Conservation (phyloP, 2,797 vertebrate species). For the Oreortyx pictus region DNA sequence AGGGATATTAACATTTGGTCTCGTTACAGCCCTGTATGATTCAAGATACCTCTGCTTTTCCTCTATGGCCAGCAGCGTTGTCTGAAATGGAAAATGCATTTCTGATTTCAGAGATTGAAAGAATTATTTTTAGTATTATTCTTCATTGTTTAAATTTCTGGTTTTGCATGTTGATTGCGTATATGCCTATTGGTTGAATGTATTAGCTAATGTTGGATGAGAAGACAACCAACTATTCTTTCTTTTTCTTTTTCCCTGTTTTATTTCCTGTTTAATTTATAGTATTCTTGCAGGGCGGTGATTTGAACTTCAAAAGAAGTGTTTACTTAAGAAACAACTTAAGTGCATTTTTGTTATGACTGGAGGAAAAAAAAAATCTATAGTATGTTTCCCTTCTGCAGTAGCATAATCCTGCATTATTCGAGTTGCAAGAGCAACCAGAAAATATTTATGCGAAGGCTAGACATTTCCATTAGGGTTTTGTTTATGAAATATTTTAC, state of each 20-base stretch:
- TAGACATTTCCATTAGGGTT: slow-evolving; percentile 5
- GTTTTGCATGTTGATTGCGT: neutral
- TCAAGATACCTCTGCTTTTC: neutral
- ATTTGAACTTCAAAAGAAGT: neutral
- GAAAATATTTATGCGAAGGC: slow-evolving; percentile 27
- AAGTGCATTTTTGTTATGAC: neutral
- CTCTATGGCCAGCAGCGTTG: neutral
- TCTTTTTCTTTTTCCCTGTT: neutral
- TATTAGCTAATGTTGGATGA: neutral
- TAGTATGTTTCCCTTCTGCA: neutral
- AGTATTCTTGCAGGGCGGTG: neutral
- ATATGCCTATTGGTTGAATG: neutral
- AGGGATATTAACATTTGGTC: neutral
- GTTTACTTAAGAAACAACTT: slow-evolving; percentile 1
- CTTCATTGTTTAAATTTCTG: neutral
- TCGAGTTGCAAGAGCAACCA: neutral
- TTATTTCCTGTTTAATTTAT: neutral
- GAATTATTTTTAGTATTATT: neutral
- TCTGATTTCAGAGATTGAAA: neutral
- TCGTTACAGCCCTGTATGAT: neutral
- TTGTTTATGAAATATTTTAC: slow-evolving; percentile 33
- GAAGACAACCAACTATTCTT: neutral
- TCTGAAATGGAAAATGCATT: neutral
- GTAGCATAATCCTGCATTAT: neutral
- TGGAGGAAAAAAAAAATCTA: neutral